These are phyloP conservation scores for Lepidothrix coronata DNA, from an alignment of 2,113 vertebrate species.

Conservation along the genomic window DNA sequence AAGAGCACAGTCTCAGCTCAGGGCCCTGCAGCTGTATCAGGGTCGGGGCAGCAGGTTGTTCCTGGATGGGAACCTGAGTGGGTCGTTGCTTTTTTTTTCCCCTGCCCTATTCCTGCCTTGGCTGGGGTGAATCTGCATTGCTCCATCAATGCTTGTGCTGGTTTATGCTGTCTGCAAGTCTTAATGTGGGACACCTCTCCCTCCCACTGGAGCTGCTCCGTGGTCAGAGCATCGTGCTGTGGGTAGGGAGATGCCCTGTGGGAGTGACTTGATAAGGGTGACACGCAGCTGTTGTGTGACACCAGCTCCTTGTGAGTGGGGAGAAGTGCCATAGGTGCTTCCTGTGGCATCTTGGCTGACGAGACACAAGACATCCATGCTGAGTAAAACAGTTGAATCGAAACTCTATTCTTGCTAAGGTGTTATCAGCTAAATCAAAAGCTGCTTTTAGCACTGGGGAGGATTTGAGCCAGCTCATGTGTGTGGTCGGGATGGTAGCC, in stretches of 20 bases:
- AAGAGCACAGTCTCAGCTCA: background rate
- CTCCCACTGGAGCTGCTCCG: rapidly evolving
- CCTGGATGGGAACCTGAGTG: rapidly evolving
- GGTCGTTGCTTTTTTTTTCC: rapidly evolving
- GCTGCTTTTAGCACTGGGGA: background rate
- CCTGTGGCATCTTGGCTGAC: background rate
- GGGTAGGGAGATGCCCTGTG: background rate
- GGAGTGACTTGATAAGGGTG: rapidly evolving
- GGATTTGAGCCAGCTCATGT: background rate
- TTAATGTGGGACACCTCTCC: background rate
- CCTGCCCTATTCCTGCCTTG: background rate
- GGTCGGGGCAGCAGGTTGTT: background rate
- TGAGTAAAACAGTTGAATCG: background rate
- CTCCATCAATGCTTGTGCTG: background rate
- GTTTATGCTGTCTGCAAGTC: background rate
- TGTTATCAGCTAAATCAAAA: background rate
- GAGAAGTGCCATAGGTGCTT: background rate
- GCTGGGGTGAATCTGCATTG: background rate
- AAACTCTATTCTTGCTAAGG: background rate
- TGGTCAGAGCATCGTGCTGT: rapidly evolving
- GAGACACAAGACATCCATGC: background rate
- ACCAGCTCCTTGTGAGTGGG: background rate
- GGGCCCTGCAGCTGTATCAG: background rate
- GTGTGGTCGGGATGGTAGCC: background rate
- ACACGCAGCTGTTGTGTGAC: background rate